Evolutionary conservation across 2,888 invertebrate genomes (phyloP), one percentile per base, ranked within the genome.

Genomic region (Caenorhabditis sp.): DNA sequence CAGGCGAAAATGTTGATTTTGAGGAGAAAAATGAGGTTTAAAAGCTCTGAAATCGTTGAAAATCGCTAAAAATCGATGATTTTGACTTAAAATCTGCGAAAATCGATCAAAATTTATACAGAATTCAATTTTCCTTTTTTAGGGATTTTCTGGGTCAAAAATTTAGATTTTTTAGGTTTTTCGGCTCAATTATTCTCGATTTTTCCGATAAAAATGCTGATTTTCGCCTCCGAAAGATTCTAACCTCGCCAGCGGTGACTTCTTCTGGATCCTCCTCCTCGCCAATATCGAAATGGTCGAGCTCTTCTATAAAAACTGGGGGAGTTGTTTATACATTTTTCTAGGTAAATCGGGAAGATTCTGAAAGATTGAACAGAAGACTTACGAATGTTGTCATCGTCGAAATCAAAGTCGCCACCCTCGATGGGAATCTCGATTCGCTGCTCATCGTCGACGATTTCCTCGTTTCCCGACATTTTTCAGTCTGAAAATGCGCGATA

Each of bases 271-370:
- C 80, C 26, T 80, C 68, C 70, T 84, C 84, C 49, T 80, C 85
- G 5, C 84, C 86, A 28, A 86, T 86, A 41, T 85, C 85, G 38
- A 86, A 86, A 54, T 86, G 85, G 35, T 84, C 75, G 38, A 87
- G 73, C 41, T 80, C 85, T 82, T 87, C 87, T 86, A 47, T 24
- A 86, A 75, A 44, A 26, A 68, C 54, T 54, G 49, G 51, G n/a
- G n/a, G 35, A 54, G n/a, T 44, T 47, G 47, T 19, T 38, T 38
- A 38, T 38, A 10, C 12, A 10, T 38, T 38, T 38, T 44, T 16
- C 16, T 38, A 26, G n/a, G n/a, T n/a, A n/a, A n/a, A n/a, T n/a
- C n/a, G n/a, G n/a, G n/a, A n/a, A n/a, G n/a, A 19, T 63, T 22
- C 14, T 8, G 31, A 64, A 26, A 19, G 16, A 7, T 31, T 0